These are phyloP conservation scores for Pluvianellus socialis DNA, from an alignment of 2,113 vertebrate species.

Conservation along the genomic window DNA sequence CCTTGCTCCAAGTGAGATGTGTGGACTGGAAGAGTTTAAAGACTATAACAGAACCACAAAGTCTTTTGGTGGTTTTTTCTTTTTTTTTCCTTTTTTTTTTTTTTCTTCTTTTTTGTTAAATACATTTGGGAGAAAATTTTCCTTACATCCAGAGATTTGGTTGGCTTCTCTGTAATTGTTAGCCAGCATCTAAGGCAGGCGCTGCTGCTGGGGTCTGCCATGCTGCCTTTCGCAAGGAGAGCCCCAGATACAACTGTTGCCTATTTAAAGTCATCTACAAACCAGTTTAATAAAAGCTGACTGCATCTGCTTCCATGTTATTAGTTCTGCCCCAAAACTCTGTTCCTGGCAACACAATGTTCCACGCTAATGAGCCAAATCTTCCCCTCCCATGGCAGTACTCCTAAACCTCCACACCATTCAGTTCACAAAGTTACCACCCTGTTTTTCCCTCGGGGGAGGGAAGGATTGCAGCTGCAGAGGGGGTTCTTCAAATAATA, in stretches of 20 bases:
- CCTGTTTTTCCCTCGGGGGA: conserved; percentile 65
- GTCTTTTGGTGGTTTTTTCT: background rate
- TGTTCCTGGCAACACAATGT: conserved; percentile 68
- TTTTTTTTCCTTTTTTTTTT: too few relatives aligned
- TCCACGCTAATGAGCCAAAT: conserved; percentile 69
- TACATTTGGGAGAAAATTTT: background rate
- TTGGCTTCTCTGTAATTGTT: background rate
- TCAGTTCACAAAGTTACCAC: conserved; percentile 67
- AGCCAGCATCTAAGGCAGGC: background rate
- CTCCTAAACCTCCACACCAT: conserved; percentile 68
- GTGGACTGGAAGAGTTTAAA: background rate
- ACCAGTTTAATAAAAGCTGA: conserved; percentile 73
- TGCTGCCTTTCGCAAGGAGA: background rate
- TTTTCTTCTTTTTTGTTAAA: background rate
- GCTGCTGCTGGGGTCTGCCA: background rate
- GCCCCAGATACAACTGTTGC: conserved; percentile 20
- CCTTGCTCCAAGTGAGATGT: background rate
- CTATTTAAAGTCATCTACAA: conserved; percentile 55
- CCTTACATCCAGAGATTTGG: background rate
- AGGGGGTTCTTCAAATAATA: conserved; percentile 69
- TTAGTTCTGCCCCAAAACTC: conserved; percentile 70
- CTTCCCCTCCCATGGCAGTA: conserved; percentile 66
- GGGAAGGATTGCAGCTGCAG: conserved; percentile 65
- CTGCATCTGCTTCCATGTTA: conserved; percentile 68
- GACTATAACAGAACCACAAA: background rate